A percentile compares a stretch with the other conserved stretches of the same genome.
These are phyloP conservation scores for Rotaria macrura DNA, from an alignment of 2,888 invertebrate species.

Conservation along the genomic window DNA sequence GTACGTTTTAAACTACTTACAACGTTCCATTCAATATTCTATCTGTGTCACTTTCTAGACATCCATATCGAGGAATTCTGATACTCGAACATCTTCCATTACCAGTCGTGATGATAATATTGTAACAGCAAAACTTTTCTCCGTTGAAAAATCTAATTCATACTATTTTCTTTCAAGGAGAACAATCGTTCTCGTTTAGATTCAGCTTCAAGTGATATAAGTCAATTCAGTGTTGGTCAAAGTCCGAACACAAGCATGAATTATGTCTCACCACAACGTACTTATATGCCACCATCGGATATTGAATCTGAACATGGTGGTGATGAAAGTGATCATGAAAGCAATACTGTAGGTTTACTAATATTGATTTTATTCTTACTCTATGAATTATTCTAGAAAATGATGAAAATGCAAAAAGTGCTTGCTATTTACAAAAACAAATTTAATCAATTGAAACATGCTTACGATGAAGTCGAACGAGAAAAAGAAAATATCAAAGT, in stretches of 20 bases:
- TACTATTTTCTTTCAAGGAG: neutral
- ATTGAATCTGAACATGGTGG: conserved; percentile 29
- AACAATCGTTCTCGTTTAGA: neutral
- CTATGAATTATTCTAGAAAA: no score
- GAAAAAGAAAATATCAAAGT: conserved; percentile 32
- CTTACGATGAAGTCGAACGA: conserved; percentile 24
- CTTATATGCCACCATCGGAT: conserved; percentile 27
- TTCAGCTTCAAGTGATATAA: neutral
- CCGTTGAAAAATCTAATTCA: neutral
- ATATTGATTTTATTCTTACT: no score
- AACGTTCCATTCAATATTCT: no score
- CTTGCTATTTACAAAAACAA: conserved; percentile 25
- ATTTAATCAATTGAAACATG: conserved; percentile 29
- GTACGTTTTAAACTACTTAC: no score
- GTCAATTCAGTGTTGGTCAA: neutral
- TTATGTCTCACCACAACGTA: conserved; percentile 23
- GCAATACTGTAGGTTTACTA: neutral
- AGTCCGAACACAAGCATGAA: neutral
- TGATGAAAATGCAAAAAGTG: no score
- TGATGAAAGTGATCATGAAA: conserved; percentile 19
- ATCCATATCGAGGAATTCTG: neutral
- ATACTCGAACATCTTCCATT: neutral
- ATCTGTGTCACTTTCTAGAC: neutral
- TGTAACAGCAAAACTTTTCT: neutral
- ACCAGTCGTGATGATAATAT: neutral